Evolutionary conservation across 2,888 invertebrate species (phyloP).

Genomic region (Aproaerema taeniolella): DNA sequence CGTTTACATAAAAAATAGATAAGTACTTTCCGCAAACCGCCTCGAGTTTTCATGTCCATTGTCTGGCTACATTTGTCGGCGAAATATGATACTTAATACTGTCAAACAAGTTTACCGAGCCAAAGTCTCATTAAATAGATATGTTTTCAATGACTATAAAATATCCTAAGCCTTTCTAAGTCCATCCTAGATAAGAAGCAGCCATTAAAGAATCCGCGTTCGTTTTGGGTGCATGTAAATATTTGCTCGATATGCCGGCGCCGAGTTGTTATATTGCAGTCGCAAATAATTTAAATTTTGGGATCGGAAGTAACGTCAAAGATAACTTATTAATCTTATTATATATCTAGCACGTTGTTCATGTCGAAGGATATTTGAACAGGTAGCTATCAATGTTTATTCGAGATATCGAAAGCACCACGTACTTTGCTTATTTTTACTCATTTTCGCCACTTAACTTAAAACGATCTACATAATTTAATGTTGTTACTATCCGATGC

Average conservation of each 20-base stretch:
- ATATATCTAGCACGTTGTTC: conserved; percentile 4
- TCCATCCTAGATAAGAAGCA: conserved; percentile 1
- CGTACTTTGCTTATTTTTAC: too few species aligned
- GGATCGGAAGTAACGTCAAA: conserved; percentile 26
- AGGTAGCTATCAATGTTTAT: conserved; percentile 3
- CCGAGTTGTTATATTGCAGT: conserved; percentile 8
- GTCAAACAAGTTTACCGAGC: conserved; percentile 4
- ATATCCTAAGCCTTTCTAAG: conserved; percentile 7
- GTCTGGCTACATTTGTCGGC: too few species aligned
- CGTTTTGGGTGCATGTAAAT: conserved; percentile 17
- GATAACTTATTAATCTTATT: conserved; percentile 4
- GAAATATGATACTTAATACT: too few species aligned
- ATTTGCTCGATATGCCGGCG: conserved; percentile 17
- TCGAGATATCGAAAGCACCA: neutral
- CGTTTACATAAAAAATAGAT: too few species aligned
- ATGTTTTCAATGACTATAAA: conserved; percentile 7
- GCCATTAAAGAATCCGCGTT: conserved; percentile 14
- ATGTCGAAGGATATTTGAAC: conserved; percentile 7
- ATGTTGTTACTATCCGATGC: too few species aligned
- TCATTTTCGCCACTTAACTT: too few species aligned
- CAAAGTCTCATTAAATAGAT: conserved; percentile 1
- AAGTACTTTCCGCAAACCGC: too few species aligned
- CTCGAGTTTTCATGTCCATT: too few species aligned
- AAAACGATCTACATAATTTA: too few species aligned
- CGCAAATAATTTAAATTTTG: conserved; percentile 22